Conservation (phyloP, 2,797 vertebrate species). For the Crocodylus rhombifer region DNA sequence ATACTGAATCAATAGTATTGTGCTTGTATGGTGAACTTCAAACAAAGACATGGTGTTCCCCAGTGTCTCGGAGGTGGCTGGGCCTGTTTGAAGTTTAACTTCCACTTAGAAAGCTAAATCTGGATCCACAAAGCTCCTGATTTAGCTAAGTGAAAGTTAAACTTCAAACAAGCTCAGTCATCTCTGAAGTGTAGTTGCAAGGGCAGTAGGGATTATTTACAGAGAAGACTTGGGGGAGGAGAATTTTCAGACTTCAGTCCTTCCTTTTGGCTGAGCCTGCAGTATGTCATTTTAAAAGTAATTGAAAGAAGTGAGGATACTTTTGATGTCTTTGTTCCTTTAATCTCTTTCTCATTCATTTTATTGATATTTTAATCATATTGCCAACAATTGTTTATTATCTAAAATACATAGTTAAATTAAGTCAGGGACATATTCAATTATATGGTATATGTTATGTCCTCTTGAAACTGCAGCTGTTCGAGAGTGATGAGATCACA, state of each 20-base stretch:
- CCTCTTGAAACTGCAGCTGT: neutral
- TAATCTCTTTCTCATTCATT: neutral
- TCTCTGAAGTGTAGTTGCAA: neutral
- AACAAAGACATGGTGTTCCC: neutral
- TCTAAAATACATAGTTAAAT: neutral
- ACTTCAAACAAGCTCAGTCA: neutral
- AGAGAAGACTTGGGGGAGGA: neutral
- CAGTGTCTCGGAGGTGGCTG: neutral
- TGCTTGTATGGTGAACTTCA: slow-evolving; percentile 13
- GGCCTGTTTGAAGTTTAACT: slow-evolving; percentile 26
- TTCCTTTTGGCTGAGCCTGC: rapidly evolving
- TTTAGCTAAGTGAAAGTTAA: neutral
- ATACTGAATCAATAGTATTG: neutral
- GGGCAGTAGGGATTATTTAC: neutral
- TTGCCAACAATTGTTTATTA: too few species aligned
- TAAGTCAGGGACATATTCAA: neutral
- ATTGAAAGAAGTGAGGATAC: neutral
- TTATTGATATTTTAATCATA: too few species aligned
- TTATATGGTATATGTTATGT: neutral
- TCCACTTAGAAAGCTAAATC: neutral
- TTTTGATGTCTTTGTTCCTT: neutral
- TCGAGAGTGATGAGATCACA: neutral
- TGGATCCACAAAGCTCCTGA: neutral
- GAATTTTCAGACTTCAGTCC: neutral
- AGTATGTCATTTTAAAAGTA: neutral